Evolutionary conservation across 2,113 vertebrate species (phyloP).

Genomic region (Delphinus delphis): DNA sequence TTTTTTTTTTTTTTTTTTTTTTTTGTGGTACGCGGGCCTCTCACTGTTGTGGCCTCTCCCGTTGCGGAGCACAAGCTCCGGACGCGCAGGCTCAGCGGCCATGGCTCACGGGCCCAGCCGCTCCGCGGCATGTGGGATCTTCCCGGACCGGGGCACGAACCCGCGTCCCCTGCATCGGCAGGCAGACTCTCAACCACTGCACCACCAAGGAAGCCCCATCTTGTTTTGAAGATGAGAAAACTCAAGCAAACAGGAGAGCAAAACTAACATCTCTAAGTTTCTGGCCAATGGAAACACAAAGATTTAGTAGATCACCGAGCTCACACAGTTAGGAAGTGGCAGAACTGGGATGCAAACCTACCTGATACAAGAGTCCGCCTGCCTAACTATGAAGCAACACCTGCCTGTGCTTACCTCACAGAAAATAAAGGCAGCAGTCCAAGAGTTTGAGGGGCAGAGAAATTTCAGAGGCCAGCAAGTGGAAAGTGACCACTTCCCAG

Average conservation of each 20-base stretch:
- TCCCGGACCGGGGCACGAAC: too few relatives aligned
- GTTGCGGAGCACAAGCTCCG: too few relatives aligned
- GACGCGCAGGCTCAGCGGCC: too few relatives aligned
- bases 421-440: not conserved
- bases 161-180: too few relatives aligned
- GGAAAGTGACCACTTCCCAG: not conserved
- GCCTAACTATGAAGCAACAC: too few relatives aligned
- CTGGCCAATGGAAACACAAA: not conserved
- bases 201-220: not conserved
- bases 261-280: not conserved
- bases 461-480: not conserved
- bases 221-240: not conserved
- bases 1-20: too few relatives aligned
- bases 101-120: too few relatives aligned
- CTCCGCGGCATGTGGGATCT: too few relatives aligned
- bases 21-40: too few relatives aligned
- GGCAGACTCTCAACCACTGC: too few relatives aligned
- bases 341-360: not conserved
- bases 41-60: too few relatives aligned
- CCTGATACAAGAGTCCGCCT: fast-evolving
- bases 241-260: not conserved
- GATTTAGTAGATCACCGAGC: not conserved
- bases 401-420: not conserved
- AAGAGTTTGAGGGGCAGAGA: not conserved
- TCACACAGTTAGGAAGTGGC: not conserved